These are phyloP conservation scores for Drosophila pullipes DNA, from an alignment of 2,888 invertebrate species.

Conservation along the genomic window DNA sequence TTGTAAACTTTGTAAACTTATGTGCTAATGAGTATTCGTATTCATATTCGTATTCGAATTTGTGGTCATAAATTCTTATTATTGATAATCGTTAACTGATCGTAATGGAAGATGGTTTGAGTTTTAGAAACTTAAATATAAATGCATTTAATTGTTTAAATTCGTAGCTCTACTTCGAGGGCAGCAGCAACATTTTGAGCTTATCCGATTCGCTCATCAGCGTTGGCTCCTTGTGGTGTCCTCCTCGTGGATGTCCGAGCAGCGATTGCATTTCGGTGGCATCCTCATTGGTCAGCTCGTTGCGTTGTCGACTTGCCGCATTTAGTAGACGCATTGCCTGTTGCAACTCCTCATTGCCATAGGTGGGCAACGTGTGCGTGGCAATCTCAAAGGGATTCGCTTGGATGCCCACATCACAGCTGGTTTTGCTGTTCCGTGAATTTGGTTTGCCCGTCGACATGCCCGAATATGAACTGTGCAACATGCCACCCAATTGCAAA, in stretches of 20 bases:
- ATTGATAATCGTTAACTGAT: constrained; percentile 18
- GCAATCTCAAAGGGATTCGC: constrained; percentile 87
- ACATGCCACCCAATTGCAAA: constrained; percentile 77
- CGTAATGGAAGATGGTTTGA: constrained; percentile 20
- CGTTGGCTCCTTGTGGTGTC: constrained; percentile 71
- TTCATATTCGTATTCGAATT: constrained; percentile 43
- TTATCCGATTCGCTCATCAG: constrained; percentile 85
- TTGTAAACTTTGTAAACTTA: constrained; percentile 50
- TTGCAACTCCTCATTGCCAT: constrained; percentile 79
- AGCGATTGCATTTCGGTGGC: constrained; percentile 83
- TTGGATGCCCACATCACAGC: constrained; percentile 88
- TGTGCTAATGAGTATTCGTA: constrained; percentile 73
- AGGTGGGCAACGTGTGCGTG: constrained; percentile 83
- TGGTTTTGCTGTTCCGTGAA: constrained; percentile 87
- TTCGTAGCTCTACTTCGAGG: constrained; percentile 79
- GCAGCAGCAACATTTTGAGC: constrained; percentile 85
- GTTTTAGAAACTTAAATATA: constrained; percentile 65
- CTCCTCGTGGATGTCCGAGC: constrained; percentile 51
- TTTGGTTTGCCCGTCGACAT: constrained; percentile 85
- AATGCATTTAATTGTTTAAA: constrained; percentile 59
- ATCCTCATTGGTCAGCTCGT: constrained; percentile 58
- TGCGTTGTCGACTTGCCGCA: constrained; percentile 77
- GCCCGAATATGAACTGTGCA: constrained; percentile 86
- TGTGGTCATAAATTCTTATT: constrained; percentile 13
- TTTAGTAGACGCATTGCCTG: constrained; percentile 80